A percentile compares a stretch with the other conserved stretches of the same genome.
phyloP scores from a whole-genome alignment of 1,140 invertebrate genomes.

The Listronotus bonariensis region DNA sequence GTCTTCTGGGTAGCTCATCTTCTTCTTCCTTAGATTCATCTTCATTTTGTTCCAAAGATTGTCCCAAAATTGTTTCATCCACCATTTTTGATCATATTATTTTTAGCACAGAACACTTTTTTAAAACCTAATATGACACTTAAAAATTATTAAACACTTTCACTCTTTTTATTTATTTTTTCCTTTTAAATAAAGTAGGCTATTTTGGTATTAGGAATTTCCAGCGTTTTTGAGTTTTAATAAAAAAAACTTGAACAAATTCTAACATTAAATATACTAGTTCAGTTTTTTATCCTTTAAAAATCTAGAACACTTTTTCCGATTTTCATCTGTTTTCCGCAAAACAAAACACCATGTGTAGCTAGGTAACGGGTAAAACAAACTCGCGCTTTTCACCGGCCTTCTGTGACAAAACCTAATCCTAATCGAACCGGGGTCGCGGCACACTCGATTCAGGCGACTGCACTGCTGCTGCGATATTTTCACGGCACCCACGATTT shows the following conservation, averaged over 20 bases:
- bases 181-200: no score
- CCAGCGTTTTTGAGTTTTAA: no score
- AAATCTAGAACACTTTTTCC: not conserved
- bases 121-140: no score
- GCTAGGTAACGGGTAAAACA: not conserved
- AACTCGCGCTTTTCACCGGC: conserved; percentile 2
- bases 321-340: conserved; percentile 2
- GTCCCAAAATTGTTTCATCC: conserved; percentile 1
- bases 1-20: conserved; percentile 33
- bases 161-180: no score
- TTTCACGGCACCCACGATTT: conserved; percentile 3
- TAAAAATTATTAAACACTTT: no score
- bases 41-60: not conserved
- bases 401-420: conserved; percentile 2
- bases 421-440: conserved; percentile 4
- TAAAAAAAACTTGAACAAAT: no score
- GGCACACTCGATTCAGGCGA: not conserved
- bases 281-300: not conserved
- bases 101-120: conserved; percentile 2
- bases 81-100: conserved; percentile 27
- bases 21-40: conserved; percentile 22
- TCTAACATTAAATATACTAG: no score
- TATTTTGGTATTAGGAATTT: no score
- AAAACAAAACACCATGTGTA: conserved; percentile 8
- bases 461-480: conserved; percentile 2